phyloP scores from a whole-genome alignment of 2,797 vertebrate genomes.

The Acipenser ruthenus region DNA sequence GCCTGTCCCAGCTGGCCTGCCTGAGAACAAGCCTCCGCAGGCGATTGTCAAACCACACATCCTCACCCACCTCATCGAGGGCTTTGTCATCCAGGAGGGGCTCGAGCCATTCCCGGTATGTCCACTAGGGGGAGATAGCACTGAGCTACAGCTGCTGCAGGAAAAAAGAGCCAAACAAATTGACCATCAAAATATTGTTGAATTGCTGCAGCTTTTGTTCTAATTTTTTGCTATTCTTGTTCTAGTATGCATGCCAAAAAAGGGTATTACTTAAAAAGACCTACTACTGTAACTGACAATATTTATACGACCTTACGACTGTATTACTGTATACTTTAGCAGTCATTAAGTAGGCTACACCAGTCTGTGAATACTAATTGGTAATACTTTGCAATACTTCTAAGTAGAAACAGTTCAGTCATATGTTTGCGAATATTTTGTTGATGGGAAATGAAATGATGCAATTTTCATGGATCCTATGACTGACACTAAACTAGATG shows the following conservation, averaged over 20 bases:
- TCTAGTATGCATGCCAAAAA: background rate
- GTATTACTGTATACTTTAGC: constrained; percentile 8
- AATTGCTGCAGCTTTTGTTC: background rate
- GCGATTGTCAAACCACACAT: constrained; percentile 78
- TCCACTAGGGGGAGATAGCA: constrained; percentile 27
- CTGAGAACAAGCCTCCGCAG: constrained; percentile 68
- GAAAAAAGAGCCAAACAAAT: too few species aligned
- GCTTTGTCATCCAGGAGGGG: constrained; percentile 95
- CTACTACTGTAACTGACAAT: constrained; percentile 26
- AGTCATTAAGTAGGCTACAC: too few species aligned
- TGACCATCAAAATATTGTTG: too few species aligned
- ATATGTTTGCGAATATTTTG: too few species aligned
- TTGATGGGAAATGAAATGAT: too few species aligned
- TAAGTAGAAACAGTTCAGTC: too few species aligned
- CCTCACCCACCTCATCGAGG: constrained; percentile 91
- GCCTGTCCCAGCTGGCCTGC: constrained; percentile 55
- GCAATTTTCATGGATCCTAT: too few species aligned
- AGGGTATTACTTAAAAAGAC: background rate
- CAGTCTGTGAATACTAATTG: too few species aligned
- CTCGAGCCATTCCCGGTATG: constrained; percentile 90
- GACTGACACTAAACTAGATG: too few species aligned
- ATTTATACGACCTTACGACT: background rate
- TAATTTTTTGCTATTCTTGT: background rate
- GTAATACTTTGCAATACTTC: too few species aligned
- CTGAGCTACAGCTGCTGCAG: background rate